Percentiles rank a stretch among this genome's conserved stretches.
These are phyloP conservation scores for Nebria brevicollis DNA, from an alignment of 2,888 invertebrate species.

Conservation along the genomic window DNA sequence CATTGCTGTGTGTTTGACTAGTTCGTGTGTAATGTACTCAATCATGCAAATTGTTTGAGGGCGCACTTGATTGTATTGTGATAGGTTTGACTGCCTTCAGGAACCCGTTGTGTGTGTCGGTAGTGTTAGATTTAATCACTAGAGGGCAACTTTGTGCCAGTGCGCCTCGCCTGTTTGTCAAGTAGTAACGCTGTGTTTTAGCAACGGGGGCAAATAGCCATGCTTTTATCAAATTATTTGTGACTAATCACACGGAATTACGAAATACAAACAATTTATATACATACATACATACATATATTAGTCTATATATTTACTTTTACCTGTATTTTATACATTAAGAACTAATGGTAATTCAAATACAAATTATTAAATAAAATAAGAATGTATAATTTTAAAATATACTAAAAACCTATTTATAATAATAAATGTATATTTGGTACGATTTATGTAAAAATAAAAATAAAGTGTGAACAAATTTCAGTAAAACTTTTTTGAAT, in stretches of 20 bases:
- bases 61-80: conserved; percentile 21
- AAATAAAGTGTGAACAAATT: too few relatives aligned
- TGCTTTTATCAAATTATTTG: neutral
- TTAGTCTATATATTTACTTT: neutral
- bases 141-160: neutral
- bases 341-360: too few relatives aligned
- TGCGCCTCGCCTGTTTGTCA: neutral
- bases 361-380: too few relatives aligned
- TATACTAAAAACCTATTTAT: too few relatives aligned
- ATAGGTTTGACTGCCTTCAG: conserved; percentile 16
- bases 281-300: too few relatives aligned
- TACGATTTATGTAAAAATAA: too few relatives aligned
- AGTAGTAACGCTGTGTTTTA: neutral
- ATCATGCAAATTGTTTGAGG: conserved; percentile 32
- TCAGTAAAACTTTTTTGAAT: too few relatives aligned
- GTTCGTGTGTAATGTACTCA: conserved; percentile 23
- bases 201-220: neutral
- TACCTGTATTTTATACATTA: neutral
- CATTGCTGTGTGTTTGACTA: neutral
- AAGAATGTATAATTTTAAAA: too few relatives aligned
- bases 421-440: too few relatives aligned
- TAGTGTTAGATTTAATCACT: conserved; percentile 1
- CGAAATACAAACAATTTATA: neutral
- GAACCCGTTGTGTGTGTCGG: conserved; percentile 3
- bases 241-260: neutral